Evolutionary conservation across 1,140 invertebrate species (phyloP).

Genomic region (Platorchestia sp.): DNA sequence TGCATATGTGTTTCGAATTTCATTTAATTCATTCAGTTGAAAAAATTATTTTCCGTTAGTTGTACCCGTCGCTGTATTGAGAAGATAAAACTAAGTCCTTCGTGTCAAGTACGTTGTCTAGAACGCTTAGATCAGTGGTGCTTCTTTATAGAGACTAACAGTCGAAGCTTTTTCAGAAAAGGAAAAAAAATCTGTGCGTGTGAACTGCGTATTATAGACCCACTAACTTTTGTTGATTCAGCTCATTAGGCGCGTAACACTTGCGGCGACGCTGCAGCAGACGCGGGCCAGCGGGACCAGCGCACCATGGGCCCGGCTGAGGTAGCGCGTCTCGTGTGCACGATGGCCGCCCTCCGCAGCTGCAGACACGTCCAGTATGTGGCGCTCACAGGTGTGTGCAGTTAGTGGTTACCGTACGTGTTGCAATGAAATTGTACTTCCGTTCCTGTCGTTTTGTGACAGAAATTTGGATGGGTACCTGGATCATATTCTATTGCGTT

Average conservation of each 20-base stretch:
- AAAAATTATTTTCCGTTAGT: background rate
- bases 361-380: background rate
- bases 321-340: background rate
- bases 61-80: background rate
- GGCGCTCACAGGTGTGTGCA: background rate
- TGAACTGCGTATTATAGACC: background rate
- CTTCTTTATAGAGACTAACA: background rate
- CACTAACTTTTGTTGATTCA: background rate
- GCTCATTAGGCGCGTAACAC: background rate
- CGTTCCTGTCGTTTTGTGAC: no score
- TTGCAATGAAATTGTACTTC: no score
- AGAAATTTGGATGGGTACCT: no score
- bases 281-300: no score
- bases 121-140: background rate
- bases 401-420: no score
- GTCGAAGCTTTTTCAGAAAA: no score
- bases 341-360: background rate
- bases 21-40: background rate
- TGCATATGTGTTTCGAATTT: no score
- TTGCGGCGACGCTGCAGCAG: background rate
- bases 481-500: no score
- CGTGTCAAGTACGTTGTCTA: background rate
- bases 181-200: background rate
- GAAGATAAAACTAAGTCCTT: background rate
- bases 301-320: background rate